Evolutionary conservation across 2,113 vertebrate genomes (phyloP).

Genomic region (Mus spicilegus): DNA sequence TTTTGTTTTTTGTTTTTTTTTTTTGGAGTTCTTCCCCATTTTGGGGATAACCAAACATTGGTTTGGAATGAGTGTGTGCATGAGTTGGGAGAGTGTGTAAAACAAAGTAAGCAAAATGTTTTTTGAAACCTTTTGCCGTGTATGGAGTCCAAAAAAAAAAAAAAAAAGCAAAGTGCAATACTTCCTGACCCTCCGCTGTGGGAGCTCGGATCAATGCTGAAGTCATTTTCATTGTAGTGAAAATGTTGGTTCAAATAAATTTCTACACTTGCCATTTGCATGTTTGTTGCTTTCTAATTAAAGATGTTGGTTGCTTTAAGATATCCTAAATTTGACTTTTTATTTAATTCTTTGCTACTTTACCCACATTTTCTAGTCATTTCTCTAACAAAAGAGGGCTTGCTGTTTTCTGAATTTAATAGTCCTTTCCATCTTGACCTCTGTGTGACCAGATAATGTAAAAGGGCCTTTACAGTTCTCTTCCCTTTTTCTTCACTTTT

Average conservation of each 20-base stretch:
- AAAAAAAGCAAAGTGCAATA: conserved; percentile 94
- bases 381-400: not conserved
- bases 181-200: conserved; percentile 90
- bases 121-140: conserved; percentile 85
- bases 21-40: conserved; percentile 84
- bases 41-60: conserved; percentile 89
- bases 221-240: conserved; percentile 91
- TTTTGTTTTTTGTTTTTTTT: no score
- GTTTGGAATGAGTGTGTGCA: conserved; percentile 89
- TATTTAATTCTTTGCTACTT: conserved; percentile 35
- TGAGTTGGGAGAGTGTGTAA: conserved; percentile 89
- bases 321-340: conserved; percentile 71
- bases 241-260: conserved; percentile 91
- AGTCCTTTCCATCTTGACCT: conserved; percentile 24
- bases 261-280: conserved; percentile 94
- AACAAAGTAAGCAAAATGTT: conserved; percentile 86
- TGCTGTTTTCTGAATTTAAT: not conserved
- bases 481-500: not conserved
- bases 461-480: not conserved
- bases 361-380: not conserved
- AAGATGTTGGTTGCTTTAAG: conserved; percentile 90
- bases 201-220: conserved; percentile 92
- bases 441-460: not conserved
- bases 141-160: conserved; percentile 85
- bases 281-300: conserved; percentile 92